phyloP scores from a whole-genome alignment of 2,888 invertebrate species.

The Mycogona germanica region DNA sequence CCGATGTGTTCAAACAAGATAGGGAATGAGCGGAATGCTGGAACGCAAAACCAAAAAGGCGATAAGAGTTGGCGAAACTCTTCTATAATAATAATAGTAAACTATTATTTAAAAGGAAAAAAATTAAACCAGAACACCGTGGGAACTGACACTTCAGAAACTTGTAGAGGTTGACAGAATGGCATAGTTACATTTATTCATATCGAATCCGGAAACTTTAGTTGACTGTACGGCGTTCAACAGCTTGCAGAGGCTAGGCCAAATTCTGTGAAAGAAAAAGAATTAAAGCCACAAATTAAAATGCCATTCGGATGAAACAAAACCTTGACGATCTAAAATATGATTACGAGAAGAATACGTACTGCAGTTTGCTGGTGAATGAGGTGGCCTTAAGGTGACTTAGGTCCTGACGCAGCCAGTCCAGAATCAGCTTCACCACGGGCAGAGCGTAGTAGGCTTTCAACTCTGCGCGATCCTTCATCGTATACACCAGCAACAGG shows the following conservation, averaged over 20 bases:
- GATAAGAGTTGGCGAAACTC: too few relatives aligned
- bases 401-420: constrained; percentile 52
- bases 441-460: constrained; percentile 55
- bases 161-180: too few relatives aligned
- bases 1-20: too few relatives aligned
- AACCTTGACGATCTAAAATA: background rate
- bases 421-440: constrained; percentile 58
- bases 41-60: background rate
- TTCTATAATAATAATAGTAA: too few relatives aligned
- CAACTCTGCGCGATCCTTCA: constrained; percentile 45
- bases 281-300: background rate
- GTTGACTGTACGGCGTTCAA: constrained; percentile 49
- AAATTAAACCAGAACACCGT: too few relatives aligned
- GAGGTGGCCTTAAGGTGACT: constrained; percentile 35
- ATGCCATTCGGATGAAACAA: background rate
- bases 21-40: too few relatives aligned
- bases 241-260: constrained; percentile 65
- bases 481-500: constrained; percentile 53
- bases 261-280: constrained; percentile 40
- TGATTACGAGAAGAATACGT: constrained; percentile 13
- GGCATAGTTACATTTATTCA: constrained; percentile 40
- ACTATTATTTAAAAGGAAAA: too few relatives aligned
- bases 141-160: too few relatives aligned
- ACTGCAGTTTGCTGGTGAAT: constrained; percentile 24
- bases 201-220: constrained; percentile 38